Percentiles rank a stretch among this genome's conserved stretches.
Conservation (phyloP, 2,888 invertebrate genomes). For the Cryptus viduatorius region DNA sequence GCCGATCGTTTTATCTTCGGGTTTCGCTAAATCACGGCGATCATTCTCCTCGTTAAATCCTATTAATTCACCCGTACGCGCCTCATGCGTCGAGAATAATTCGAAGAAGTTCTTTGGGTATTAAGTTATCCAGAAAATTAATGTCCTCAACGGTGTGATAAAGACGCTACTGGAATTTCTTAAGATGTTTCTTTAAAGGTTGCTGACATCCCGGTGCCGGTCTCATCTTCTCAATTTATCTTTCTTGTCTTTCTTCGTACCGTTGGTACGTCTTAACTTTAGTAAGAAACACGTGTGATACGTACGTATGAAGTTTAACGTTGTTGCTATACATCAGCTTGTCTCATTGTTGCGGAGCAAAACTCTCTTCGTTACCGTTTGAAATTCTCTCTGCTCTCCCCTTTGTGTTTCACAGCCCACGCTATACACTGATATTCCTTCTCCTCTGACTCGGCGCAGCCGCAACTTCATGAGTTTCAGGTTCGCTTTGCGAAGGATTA, state of each 20-base stretch:
- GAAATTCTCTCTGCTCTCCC: slow-evolving; percentile 41
- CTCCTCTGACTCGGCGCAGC: slow-evolving; percentile 14
- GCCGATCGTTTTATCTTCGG: not conserved
- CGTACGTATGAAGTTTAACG: slow-evolving; percentile 13
- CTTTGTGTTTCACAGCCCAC: slow-evolving; percentile 34
- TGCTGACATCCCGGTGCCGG: slow-evolving; percentile 12
- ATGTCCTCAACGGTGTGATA: not conserved
- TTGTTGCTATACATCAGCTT: slow-evolving; percentile 57
- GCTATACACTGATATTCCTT: slow-evolving; percentile 1
- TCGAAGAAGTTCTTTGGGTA: not conserved
- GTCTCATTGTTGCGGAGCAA: slow-evolving; percentile 60
- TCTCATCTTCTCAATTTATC: slow-evolving; percentile 27
- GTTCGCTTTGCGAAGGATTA: slow-evolving; percentile 63
- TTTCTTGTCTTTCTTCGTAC: not conserved
- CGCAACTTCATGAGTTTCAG: slow-evolving; percentile 56
- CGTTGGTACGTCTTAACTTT: slow-evolving; percentile 33
- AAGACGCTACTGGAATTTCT: slow-evolving; percentile 7
- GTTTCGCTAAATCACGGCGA: not conserved
- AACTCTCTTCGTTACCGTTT: slow-evolving; percentile 34
- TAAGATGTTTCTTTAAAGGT: not conserved
- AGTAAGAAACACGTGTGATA: slow-evolving; percentile 28
- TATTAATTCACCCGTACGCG: not conserved
- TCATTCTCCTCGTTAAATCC: not conserved
- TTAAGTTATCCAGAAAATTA: not conserved
- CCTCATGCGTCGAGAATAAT: not conserved